Evolutionary conservation across 2,888 invertebrate species (phyloP), one percentile per base, ranked within the genome.

Genomic region (Phengaris arion): DNA sequence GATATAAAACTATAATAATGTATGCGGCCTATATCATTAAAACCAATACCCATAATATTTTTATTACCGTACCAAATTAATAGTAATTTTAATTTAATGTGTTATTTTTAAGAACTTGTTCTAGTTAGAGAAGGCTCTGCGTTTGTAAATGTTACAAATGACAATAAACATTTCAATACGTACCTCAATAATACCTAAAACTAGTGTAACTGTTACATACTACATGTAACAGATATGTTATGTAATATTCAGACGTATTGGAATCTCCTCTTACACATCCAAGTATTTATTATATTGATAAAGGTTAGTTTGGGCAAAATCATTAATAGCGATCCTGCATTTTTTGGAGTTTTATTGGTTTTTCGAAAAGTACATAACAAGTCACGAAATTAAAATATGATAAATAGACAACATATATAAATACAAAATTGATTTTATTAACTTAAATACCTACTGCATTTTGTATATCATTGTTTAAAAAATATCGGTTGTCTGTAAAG

Each of bases 51-150:
- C 10, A 15, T 48, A 48, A 70, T 70, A 15, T 70, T 70, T 70
- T 70, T 70, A 70, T 70, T 70, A 51, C 70, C 70, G 48, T 12
- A 52, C 8, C 22, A 72, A 72, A 72, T 35, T 13, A 54, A 13
- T 13, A 12, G 72, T 72, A 35, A 72, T 72, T 72, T 54, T 72
- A 52, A 35, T 51, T 51, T 22, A 35, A 72, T 7, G 69, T 64
- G 64, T 48, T 54, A 22, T 72, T 52, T 51, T 52, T 70, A 51
- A 22, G 22, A 54, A 35, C 72, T 76, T 78, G 77, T 77, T 48
- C 78, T 72, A 77, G 74, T 74, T 76, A 77, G 70, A 77, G 48
- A 35, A 72, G 64, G 73, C 72, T 12, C 22, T 15, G 10, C 48
- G 7, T 52, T 72, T 72, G 7, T 6, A 54, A 72, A 72, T 72